Evolutionary conservation across 2,888 invertebrate species (phyloP), one percentile per base, ranked within the genome.

Genomic region (Gasteruption jaculator): DNA sequence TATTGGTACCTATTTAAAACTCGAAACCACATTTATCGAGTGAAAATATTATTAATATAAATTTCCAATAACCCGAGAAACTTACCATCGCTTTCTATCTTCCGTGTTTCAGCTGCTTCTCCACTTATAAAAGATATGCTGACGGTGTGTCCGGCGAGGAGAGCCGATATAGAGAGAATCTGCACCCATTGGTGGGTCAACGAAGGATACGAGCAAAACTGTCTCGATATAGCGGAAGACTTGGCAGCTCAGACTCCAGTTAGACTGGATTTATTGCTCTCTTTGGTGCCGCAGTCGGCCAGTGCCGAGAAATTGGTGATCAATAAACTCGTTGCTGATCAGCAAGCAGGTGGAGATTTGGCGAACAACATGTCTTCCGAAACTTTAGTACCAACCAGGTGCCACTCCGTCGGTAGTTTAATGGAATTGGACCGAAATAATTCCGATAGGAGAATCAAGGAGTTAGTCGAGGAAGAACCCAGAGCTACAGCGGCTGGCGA

Each of bases 161-260:
- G 97, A 52, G 93, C 95, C 6, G 89, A 88, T 58, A 91, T 99
- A 52, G 87, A 90, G 48, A 91, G 91, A 68, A 94, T 99, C 50
- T 94, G 96, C 66, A 83, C 85, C 30, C 91, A 99, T 74, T 88
- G 91, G 90, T 99, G 97, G 97, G 89, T 97, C 46, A 96, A 97
- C 70, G 81, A 83, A 57, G 85, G 85, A 1, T 90, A 87, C 61
- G 81, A 82, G 49, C 81, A 84, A 22, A 86, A 85, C 29, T 91
- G 93, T 69, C 74, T 92, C 46, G 86, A 88, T 53, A 78, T 88
- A 58, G 88, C 93, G 1, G 91, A 92, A 70, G 86, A 88, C 56
- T 71, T 93, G 50, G 92, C 93, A 16, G 90, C 89, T 56, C 86
- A 91, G 71, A 92, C 92, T 2, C 92, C 93, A 0, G 91, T 92